Conservation (phyloP, 2,797 vertebrate genomes). For the Salmo trutta region DNA sequence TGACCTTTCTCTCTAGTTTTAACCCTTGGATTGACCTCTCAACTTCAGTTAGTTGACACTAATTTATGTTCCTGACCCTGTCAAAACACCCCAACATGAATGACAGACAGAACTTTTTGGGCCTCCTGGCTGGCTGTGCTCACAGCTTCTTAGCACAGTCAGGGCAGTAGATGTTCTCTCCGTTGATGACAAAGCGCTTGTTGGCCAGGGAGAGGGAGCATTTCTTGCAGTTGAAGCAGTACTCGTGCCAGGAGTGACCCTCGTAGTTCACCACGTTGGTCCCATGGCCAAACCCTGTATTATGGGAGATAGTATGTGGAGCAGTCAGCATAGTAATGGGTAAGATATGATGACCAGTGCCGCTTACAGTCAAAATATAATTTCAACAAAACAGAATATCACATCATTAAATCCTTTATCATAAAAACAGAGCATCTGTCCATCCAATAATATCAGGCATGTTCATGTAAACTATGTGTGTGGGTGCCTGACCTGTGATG, state of each 20-base stretch:
- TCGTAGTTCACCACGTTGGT: constrained; percentile 98
- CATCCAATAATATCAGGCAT: background rate
- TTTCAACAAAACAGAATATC: background rate
- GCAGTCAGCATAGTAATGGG: background rate
- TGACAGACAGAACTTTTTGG: background rate
- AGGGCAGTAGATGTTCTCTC: constrained; percentile 89
- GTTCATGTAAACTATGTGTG: background rate
- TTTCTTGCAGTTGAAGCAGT: constrained; percentile 98
- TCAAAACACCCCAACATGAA: background rate
- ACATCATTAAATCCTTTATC: background rate
- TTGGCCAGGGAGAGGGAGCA: constrained; percentile 92
- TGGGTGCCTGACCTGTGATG: constrained; percentile 84
- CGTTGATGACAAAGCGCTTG: constrained; percentile 91
- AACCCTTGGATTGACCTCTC: background rate
- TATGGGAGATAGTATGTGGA: background rate
- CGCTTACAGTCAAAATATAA: background rate
- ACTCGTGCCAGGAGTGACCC: constrained; percentile 92
- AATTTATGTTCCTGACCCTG: background rate
- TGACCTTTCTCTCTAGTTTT: constrained; percentile 17
- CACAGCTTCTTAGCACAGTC: constrained; percentile 95
- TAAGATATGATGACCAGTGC: background rate
- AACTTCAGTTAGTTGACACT: background rate
- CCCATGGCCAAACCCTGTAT: constrained; percentile 90
- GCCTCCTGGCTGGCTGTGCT: constrained; percentile 37
- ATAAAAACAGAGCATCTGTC: background rate